Evolutionary conservation across 2,113 vertebrate genomes (phyloP).

Genomic region (Myrmophylax atrothorax): DNA sequence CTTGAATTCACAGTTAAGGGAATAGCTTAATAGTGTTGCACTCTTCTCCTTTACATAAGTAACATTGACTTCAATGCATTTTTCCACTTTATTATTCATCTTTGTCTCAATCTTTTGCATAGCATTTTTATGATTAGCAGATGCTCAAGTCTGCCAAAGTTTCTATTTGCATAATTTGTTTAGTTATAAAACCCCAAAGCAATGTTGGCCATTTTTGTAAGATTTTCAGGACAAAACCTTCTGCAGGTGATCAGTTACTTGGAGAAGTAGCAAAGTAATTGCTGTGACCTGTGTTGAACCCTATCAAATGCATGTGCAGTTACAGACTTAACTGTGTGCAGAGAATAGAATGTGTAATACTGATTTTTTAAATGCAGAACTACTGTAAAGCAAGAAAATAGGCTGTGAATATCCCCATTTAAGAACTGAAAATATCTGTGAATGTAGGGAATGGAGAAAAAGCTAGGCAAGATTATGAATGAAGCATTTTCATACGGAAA

Average conservation of each 20-base stretch:
- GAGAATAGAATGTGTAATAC: not conserved
- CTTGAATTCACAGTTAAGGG: not conserved
- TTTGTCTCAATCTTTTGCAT: not conserved
- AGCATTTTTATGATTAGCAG: not conserved
- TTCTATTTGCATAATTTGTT: not conserved
- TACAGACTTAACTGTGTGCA: not conserved
- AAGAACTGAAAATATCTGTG: not conserved
- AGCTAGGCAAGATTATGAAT: conserved; percentile 31
- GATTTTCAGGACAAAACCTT: not conserved
- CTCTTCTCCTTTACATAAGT: not conserved
- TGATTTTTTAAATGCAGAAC: not conserved
- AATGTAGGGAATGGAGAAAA: not conserved
- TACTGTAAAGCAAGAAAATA: not conserved
- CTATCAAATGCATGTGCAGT: not conserved
- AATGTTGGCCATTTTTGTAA: not conserved
- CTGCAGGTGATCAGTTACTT: not conserved
- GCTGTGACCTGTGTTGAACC: not conserved
- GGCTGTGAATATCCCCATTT: not conserved
- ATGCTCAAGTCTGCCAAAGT: not conserved
- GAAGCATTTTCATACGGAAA: not conserved
- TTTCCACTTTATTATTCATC: not conserved
- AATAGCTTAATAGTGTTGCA: not conserved
- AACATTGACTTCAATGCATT: not conserved
- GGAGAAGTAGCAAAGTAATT: not conserved
- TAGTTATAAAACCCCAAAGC: not conserved